Evolutionary conservation across 2,113 vertebrate species (phyloP).

Genomic region (Etia nguti): DNA sequence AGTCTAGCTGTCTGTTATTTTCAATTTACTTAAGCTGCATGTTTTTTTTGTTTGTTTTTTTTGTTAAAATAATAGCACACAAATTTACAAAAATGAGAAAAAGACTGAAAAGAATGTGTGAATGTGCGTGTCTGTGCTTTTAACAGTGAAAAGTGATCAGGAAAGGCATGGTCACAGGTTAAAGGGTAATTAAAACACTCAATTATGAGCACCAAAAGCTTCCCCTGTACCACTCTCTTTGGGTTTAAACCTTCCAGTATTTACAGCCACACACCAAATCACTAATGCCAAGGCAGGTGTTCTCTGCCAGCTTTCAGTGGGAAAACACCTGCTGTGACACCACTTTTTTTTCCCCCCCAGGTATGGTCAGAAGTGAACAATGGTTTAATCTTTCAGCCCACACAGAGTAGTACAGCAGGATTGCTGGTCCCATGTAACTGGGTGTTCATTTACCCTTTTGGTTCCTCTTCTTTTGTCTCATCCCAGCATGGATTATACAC

Average conservation of each 20-base stretch:
- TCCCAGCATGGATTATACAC: slow-evolving; percentile 22
- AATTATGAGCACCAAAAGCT: not conserved
- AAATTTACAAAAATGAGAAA: not conserved
- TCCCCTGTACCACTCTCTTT: not conserved
- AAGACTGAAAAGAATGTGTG: not conserved
- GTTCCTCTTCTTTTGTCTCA: slow-evolving; percentile 5
- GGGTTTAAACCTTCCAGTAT: not conserved
- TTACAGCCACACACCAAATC: not conserved
- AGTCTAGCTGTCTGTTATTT: not conserved
- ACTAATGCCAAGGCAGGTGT: slow-evolving; percentile 8
- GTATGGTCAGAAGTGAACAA: not conserved
- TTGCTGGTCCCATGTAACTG: not conserved
- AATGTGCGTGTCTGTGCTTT: slow-evolving; percentile 48
- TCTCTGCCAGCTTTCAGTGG: not conserved
- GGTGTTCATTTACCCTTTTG: slow-evolving; percentile 37
- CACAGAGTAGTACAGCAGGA: not conserved
- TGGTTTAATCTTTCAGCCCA: not conserved
- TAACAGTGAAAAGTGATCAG: slow-evolving; percentile 14
- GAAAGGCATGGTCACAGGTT: slow-evolving; percentile 28
- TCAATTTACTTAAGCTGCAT: slow-evolving; percentile 3
- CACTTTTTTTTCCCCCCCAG: not conserved
- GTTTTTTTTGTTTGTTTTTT: not conserved
- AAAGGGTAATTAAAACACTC: slow-evolving; percentile 30
- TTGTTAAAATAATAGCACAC: not conserved
- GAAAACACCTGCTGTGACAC: slow-evolving; percentile 19